phyloP scores from a whole-genome alignment of 2,888 invertebrate genomes.

The Melikaiella ostensackeni region DNA sequence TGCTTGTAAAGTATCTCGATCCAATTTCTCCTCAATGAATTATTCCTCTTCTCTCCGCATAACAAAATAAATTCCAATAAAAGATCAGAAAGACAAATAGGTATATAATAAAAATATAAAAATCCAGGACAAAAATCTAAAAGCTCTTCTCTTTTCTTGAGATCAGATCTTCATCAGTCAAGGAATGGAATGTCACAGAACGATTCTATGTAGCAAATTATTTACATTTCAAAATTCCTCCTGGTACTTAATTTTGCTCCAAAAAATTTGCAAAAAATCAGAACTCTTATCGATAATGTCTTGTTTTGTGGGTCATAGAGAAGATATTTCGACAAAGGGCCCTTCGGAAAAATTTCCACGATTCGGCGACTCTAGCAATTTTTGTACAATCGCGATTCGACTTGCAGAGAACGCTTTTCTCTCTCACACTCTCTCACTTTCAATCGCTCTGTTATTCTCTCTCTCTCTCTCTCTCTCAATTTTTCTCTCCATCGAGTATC shows the following conservation, averaged over 20 bases:
- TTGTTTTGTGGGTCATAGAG: constrained; percentile 18
- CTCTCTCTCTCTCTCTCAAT: constrained; percentile 44
- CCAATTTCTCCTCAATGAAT: constrained; percentile 47
- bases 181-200: constrained; percentile 11
- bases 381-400: constrained; percentile 43
- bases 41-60: neutral
- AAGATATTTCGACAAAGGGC: constrained; percentile 28
- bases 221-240: neutral
- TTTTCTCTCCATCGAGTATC: constrained; percentile 50
- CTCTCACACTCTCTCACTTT: constrained; percentile 43
- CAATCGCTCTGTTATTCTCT: constrained; percentile 49
- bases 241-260: neutral
- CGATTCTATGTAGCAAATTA: neutral
- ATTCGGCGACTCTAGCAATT: constrained; percentile 50
- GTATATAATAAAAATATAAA: neutral
- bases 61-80: neutral
- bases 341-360: constrained; percentile 41
- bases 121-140: constrained; percentile 1
- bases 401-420: constrained; percentile 42
- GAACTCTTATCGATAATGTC: constrained; percentile 19
- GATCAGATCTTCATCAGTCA: constrained; percentile 1
- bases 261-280: neutral
- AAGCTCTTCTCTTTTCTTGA: neutral
- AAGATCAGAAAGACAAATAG: neutral
- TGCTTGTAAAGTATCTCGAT: constrained; percentile 67